Conservation (phyloP, 2,113 vertebrate species). For the Trogon surrucura region DNA sequence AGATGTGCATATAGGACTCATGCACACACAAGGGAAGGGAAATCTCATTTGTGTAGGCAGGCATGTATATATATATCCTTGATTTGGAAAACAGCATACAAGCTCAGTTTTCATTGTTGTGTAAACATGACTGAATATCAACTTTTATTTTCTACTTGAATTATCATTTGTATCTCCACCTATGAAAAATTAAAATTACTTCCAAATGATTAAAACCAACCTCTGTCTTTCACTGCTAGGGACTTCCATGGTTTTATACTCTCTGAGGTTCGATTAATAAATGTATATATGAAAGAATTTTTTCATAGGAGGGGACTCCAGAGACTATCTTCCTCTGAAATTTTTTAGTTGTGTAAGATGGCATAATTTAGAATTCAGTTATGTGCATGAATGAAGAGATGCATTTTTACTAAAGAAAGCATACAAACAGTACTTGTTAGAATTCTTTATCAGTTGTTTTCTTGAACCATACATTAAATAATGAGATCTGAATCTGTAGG, state of each 20-base stretch:
- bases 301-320: background rate
- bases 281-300: background rate
- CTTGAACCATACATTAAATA: background rate
- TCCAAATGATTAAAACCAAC: background rate
- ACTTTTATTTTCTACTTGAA: background rate
- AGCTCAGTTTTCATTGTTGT: background rate
- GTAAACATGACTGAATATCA: background rate
- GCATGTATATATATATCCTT: background rate
- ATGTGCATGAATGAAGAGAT: background rate
- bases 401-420: background rate
- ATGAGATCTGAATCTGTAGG: background rate
- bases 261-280: constrained; percentile 23
- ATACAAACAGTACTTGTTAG: background rate
- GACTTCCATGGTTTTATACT: background rate
- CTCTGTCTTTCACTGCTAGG: background rate
- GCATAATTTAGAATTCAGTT: background rate
- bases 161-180: background rate
- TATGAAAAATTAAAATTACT: background rate
- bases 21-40: background rate
- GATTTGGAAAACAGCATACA: background rate
- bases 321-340: background rate
- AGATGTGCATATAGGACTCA: background rate
- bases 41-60: background rate
- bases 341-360: background rate
- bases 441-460: background rate